Base-by-base conservation (phyloP, 2,888 invertebrate species). In the Clunio marinus region DNA sequence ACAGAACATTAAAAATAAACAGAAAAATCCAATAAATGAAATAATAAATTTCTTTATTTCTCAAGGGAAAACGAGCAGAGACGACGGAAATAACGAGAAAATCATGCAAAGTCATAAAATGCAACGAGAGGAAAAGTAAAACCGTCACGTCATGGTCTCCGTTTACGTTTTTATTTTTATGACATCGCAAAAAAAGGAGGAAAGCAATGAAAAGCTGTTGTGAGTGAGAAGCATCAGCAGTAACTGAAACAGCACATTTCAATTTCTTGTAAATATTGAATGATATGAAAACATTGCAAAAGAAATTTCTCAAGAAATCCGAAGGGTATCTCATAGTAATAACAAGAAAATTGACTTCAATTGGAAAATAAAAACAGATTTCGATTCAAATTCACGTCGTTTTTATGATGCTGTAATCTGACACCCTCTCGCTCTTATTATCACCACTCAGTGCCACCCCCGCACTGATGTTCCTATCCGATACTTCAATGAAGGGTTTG, bases 1-100 rank as follows among this genome's bases (percentile, higher is more conserved):
- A 63, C 4, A 41, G 28, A 46, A 35, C 51, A 66, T 66, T 27
- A 66, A 66, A 46, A 24, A 55, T 66, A 55, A 66, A 51, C 28
- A 20, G 51, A 22, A 66, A 62, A 55, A 63, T 63, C 63, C 27
- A 63, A 63, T 63, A 63, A 63, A 45, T 41, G 45, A 13, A 62
- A 63, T 63, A 63, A 46, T 63, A 27, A 63, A 63, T 63, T 41
- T 63, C 63, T 63, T 63, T 46, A 63, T 66, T 66, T 45, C 35
- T 46, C 55, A 15, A 65, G 28, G 41, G 35, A 28, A 28, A 20
- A 59, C 22, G 27, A 59, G 32, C 28, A 15, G 59, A 59, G 15
- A 13, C 35, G 59, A 59, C 13, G 8, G 17, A 59, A 8, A 10
- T 22, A 37, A 59, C 13, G 28, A 41, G 62, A 15, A 37, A 62